Conservation (phyloP, 1,140 invertebrate species). For the Drosophila watanabei region DNA sequence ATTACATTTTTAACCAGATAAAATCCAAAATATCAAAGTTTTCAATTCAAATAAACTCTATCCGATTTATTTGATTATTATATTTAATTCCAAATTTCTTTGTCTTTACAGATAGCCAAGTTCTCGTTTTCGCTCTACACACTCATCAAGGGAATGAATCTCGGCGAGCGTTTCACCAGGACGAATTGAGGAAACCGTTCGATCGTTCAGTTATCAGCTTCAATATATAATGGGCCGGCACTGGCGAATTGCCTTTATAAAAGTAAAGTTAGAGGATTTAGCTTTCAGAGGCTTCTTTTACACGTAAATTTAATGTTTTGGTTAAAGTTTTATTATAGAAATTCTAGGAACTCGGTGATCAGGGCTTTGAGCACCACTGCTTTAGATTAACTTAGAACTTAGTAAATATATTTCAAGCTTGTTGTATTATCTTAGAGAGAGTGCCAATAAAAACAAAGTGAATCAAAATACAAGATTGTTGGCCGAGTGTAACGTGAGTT, state of each 20-base stretch:
- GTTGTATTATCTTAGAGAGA: not conserved
- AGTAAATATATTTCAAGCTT: not conserved
- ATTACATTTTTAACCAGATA: too few relatives aligned
- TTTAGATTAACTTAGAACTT: not conserved
- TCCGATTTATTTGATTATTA: not conserved
- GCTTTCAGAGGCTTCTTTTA: not conserved
- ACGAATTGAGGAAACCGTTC: constrained; percentile 24
- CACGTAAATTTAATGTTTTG: not conserved
- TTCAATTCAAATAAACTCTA: too few relatives aligned
- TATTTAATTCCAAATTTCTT: not conserved
- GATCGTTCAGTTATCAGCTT: not conserved
- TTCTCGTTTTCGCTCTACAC: constrained; percentile 68
- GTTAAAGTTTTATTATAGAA: not conserved
- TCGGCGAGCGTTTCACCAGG: constrained; percentile 39
- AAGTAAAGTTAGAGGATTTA: not conserved
- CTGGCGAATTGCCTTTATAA: not conserved
- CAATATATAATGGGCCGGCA: not conserved
- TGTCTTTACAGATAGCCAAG: constrained; percentile 52
- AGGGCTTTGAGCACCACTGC: not conserved
- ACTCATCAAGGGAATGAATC: constrained; percentile 63
- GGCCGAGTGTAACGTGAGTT: not conserved
- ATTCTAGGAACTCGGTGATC: not conserved
- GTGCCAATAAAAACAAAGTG: constrained; percentile 3
- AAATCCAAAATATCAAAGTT: too few relatives aligned
- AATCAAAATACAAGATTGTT: too few relatives aligned